Base-by-base conservation (phyloP, 2,113 vertebrate genomes). In the Carlito syrichta region DNA sequence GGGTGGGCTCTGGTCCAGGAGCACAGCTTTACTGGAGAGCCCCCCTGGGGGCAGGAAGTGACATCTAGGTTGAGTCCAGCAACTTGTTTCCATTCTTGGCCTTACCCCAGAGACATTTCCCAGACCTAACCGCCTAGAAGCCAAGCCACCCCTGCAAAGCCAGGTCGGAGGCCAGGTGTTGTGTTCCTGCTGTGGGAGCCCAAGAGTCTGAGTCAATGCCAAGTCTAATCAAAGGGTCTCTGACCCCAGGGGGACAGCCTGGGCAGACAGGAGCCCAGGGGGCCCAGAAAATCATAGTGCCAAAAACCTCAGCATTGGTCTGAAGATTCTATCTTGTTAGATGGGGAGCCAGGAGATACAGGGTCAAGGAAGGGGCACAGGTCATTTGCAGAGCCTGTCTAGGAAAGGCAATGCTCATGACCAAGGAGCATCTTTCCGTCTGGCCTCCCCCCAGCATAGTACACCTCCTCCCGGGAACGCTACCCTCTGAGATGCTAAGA, bases 301-400 rank as follows among this genome's bases (percentile, higher is more conserved):
- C 38, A 23, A 19, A 48, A 60, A 43, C 27, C 10, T 17, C 22
- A 48, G 69, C 11, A 13, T 0, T 2, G 9, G 60, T 62, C 82
- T 7, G 16, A 38, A 56, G 22, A 7, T 10, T 5, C 45, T 3
- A 27, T 40, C 69, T 60, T 52, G 58, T 10, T 3, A 4, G 69
- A 40, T 8, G 16, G 40, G 52, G 17, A 32, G 32, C 35, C 76
- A 32, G 48, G 48, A 63, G 73, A 45, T 5, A 16, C 35, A 10
- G 54, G 66, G 66, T 40, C 17, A 45, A 74, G 91, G 71, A 48
- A 74, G 63, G 63, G 45, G 50, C 81, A 92, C 81, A 62, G 81
- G 83, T 68, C 89, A 52, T 19, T 3, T 3, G 52, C 69, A n/a
- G 19, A 43, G 69, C 90, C 50, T 0, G 16, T 23, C 1, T n/a